Percentiles rank a stretch among this genome's conserved stretches.
These are phyloP conservation scores for Nautilus pompilius DNA, from an alignment of 1,140 invertebrate species.

Conservation along the genomic window DNA sequence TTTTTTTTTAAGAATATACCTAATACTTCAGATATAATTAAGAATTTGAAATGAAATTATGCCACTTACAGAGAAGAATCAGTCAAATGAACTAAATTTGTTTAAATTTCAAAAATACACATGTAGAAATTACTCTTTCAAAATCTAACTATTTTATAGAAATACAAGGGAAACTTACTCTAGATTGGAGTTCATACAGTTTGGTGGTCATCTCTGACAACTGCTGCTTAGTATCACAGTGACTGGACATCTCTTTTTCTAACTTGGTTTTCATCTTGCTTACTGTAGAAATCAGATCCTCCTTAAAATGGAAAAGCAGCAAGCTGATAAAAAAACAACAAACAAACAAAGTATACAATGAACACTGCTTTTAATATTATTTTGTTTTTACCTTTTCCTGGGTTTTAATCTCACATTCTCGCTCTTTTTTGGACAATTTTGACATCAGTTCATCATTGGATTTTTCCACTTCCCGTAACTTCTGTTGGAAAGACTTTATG, in stretches of 20 bases:
- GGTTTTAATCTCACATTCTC: slow-evolving; percentile 81
- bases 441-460: slow-evolving; percentile 84
- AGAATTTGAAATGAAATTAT: too few relatives aligned
- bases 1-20: too few relatives aligned
- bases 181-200: slow-evolving; percentile 68
- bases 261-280: slow-evolving; percentile 81
- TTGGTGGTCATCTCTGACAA: slow-evolving; percentile 71
- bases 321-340: neutral
- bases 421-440: slow-evolving; percentile 86
- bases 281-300: slow-evolving; percentile 83
- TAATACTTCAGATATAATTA: too few relatives aligned
- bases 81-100: too few relatives aligned
- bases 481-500: slow-evolving; percentile 78
- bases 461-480: slow-evolving; percentile 82
- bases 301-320: slow-evolving; percentile 56
- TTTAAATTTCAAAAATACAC: too few relatives aligned
- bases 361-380: neutral
- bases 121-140: too few relatives aligned
- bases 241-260: slow-evolving; percentile 74
- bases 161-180: slow-evolving; percentile 47
- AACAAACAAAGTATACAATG: neutral
- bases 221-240: slow-evolving; percentile 82
- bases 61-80: too few relatives aligned
- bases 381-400: slow-evolving; percentile 72
- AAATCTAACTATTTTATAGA: too few relatives aligned